Evolutionary conservation across 2,113 vertebrate species (phyloP).

Genomic region (Verasper variegatus): DNA sequence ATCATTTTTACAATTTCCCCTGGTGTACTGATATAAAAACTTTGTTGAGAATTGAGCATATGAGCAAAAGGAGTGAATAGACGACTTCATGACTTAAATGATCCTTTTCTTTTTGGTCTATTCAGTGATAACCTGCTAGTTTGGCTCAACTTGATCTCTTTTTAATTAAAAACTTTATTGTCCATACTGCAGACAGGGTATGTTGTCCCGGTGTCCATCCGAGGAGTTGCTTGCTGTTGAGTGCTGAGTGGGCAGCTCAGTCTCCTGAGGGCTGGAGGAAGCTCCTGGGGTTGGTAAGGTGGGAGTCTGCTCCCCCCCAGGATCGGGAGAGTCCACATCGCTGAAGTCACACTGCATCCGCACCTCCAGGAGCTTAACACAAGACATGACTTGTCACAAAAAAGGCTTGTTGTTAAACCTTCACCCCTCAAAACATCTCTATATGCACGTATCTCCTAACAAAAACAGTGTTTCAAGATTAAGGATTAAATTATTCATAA

Average conservation of each 20-base stretch:
- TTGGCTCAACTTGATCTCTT: neutral
- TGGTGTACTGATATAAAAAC: neutral
- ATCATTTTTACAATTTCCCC: conserved; percentile 13
- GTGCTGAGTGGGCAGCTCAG: conserved; percentile 81
- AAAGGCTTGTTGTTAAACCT: neutral
- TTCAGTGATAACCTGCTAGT: neutral
- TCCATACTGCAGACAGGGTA: conserved; percentile 92
- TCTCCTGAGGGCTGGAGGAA: conserved; percentile 88
- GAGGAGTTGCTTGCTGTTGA: conserved; percentile 90
- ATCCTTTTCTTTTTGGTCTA: neutral
- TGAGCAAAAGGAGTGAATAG: conserved; percentile 5
- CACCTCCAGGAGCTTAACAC: conserved; percentile 92
- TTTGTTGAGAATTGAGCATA: neutral
- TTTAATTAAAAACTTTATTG: neutral
- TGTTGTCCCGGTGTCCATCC: conserved; percentile 92
- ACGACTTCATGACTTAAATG: neutral
- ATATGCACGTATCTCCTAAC: neutral
- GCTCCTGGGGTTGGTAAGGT: conserved; percentile 85
- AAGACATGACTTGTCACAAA: neutral
- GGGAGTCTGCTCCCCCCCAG: conserved; percentile 86
- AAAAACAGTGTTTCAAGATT: too few species aligned
- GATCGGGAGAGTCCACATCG: conserved; percentile 90
- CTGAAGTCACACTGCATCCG: conserved; percentile 91
- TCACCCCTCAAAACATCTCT: neutral
- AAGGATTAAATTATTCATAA: too few species aligned